Evolutionary conservation across 2,888 invertebrate genomes (phyloP), one percentile per base, ranked within the genome.

Genomic region (Scelioninae gen. 1): DNA sequence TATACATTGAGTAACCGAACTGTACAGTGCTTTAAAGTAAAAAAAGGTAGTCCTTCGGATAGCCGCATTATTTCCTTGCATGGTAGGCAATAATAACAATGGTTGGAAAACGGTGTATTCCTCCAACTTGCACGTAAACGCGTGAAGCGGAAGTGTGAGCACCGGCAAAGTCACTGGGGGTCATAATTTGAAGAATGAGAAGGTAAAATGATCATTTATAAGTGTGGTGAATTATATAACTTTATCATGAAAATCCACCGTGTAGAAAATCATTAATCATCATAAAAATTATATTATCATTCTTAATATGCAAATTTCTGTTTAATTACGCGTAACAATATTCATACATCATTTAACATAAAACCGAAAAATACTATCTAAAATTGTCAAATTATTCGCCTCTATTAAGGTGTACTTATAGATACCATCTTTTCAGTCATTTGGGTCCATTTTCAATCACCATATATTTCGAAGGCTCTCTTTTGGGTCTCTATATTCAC

Each of bases 131-230:
- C 58, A 78, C 53, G 45, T 66, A 23, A 68, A 65, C 69, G 65
- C 75, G 51, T 15, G 47, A 69, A 56, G 62, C 78, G 81, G 81
- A 84, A 84, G 78, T 84, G 78, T 80, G 75, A 78, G 75, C 75
- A 75, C 80, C 60, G 71, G 62, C 63, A 62, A 11, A 51, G 58
- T 56, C 66, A 58, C 16, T 43, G 31, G 51, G 49, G 75, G 75
- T 76, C 75, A 66, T 58, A 66, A 58, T 9, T 55, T 23, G 55
- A 53, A 62, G 43, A 51, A 10, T 16, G 56, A 55, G 63, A 74
- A 47, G 10, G 74, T 38, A 38, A 65, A 74, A 65, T 56, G 63
- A 53, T 31, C 71, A 43, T 62, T 72, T 51, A 72, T 72, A 72
- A 11, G 16, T 43, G 43, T 29, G 29, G 40, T 29, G 15, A 60